Percentiles rank a stretch among this genome's conserved stretches.
These are phyloP conservation scores for Celastrina argiolus DNA, from an alignment of 2,888 invertebrate species.

Conservation along the genomic window DNA sequence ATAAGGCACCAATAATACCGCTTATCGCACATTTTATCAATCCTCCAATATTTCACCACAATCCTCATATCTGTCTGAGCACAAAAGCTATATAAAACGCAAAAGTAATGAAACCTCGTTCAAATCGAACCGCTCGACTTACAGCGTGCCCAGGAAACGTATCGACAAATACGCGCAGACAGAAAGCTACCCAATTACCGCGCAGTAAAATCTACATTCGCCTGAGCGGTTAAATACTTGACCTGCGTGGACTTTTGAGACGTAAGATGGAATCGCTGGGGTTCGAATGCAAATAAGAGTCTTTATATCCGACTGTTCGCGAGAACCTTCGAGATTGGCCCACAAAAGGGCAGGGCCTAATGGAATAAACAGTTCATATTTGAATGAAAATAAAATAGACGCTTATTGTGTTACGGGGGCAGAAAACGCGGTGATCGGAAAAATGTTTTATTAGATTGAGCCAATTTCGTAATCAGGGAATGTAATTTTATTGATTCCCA, in stretches of 20 bases:
- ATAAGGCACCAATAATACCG: neutral
- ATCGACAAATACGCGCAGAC: conserved; percentile 20
- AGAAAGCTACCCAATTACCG: conserved; percentile 22
- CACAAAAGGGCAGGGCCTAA: conserved; percentile 62
- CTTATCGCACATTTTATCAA: neutral
- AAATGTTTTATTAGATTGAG: neutral
- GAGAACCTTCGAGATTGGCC: conserved; percentile 56
- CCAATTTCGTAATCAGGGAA: neutral
- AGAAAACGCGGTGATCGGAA: neutral
- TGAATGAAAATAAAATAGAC: neutral
- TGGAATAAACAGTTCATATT: conserved; percentile 51
- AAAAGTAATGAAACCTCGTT: conserved; percentile 31
- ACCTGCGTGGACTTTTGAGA: conserved; percentile 52
- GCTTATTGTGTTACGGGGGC: neutral
- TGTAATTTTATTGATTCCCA: neutral
- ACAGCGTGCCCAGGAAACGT: conserved; percentile 32
- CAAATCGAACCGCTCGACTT: conserved; percentile 28
- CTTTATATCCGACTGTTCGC: conserved; percentile 47
- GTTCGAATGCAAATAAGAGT: conserved; percentile 66
- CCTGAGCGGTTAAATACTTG: conserved; percentile 39
- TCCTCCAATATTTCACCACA: neutral
- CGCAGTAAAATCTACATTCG: conserved; percentile 28
- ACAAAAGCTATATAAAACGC: conserved; percentile 27
- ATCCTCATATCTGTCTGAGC: conserved; percentile 15
- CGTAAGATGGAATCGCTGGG: conserved; percentile 57